These are phyloP conservation scores for Perca schrenkii DNA, from an alignment of 2,113 vertebrate species.

Conservation along the genomic window DNA sequence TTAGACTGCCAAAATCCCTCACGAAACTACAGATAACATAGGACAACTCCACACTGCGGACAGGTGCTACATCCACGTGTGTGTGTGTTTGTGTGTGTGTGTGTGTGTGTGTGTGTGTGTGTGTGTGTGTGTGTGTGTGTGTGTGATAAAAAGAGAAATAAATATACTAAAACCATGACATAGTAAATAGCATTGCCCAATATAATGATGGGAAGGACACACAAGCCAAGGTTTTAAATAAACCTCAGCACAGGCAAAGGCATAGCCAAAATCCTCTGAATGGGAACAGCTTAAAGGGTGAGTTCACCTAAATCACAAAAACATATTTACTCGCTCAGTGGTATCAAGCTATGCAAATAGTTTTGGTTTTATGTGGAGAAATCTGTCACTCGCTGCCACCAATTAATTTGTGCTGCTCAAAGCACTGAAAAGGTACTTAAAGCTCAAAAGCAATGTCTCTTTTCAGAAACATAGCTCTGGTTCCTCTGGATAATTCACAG, in stretches of 20 bases:
- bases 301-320: conserved; percentile 11
- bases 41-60: background rate
- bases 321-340: background rate
- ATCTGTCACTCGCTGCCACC: background rate
- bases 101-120: too few species aligned
- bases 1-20: conserved; percentile 24
- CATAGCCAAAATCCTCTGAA: background rate
- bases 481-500: background rate
- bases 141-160: background rate
- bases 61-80: background rate
- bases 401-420: background rate
- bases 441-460: background rate
- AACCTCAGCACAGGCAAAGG: background rate
- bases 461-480: background rate
- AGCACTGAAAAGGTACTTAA: background rate
- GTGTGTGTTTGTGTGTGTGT: background rate
- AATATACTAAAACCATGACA: conserved; percentile 13
- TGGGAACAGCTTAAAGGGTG: conserved; percentile 18
- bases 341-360: background rate
- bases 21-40: conserved; percentile 5
- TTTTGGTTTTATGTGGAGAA: background rate
- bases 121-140: too few species aligned
- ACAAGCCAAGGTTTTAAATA: conserved; percentile 29
- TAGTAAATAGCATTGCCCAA: conserved; percentile 13
- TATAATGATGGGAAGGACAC: conserved; percentile 6